Evolutionary conservation across 2,113 vertebrate species (phyloP).

Genomic region (Oenanthe melanoleuca): DNA sequence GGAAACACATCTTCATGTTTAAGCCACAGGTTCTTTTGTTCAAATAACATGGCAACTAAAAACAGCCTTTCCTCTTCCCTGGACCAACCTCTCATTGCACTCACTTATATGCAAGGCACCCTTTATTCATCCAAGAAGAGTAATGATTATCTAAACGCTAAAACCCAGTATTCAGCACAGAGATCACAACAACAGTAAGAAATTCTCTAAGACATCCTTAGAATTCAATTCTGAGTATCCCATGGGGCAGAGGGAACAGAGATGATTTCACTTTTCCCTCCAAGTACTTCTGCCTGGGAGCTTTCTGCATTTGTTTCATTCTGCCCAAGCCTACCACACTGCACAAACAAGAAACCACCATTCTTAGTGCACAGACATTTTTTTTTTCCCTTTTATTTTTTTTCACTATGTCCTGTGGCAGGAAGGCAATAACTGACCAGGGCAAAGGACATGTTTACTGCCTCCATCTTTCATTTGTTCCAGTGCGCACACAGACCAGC

Average conservation of each 20-base stretch:
- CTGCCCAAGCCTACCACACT: neutral
- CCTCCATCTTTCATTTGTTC: neutral
- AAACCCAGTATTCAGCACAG: neutral
- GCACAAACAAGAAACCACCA: neutral
- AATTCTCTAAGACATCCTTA: neutral
- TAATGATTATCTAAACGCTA: neutral
- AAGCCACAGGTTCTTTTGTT: slow-evolving; percentile 8
- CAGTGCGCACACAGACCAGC: neutral
- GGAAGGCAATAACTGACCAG: neutral
- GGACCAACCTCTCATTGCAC: neutral
- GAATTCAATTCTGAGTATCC: neutral
- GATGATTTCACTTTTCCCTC: neutral
- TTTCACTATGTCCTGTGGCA: neutral
- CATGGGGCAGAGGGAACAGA: neutral
- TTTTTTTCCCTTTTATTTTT: fast-evolving
- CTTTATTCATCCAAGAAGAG: neutral
- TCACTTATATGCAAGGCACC: slow-evolving; percentile 3
- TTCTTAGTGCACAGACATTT: neutral
- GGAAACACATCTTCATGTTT: slow-evolving; percentile 23
- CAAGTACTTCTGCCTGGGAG: neutral
- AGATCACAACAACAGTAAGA: neutral
- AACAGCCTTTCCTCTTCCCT: slow-evolving; percentile 33
- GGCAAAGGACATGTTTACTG: slow-evolving; percentile 14
- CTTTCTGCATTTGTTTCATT: neutral
- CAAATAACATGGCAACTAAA: slow-evolving; percentile 35